phyloP scores from a whole-genome alignment of 2,797 vertebrate species.

The Rhynchotus rufescens region DNA sequence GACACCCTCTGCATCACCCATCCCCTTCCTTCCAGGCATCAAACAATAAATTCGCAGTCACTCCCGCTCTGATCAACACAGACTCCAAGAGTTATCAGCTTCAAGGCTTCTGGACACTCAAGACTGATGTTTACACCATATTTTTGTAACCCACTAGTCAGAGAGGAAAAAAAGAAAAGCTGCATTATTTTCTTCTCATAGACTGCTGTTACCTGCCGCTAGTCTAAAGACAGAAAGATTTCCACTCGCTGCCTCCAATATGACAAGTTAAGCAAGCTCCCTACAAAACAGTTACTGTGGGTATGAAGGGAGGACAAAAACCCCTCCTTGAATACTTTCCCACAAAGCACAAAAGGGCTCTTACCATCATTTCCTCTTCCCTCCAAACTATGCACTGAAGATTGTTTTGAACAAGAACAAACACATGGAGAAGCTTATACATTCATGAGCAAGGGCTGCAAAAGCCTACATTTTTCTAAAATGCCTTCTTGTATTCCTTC shows the following conservation, averaged over 20 bases:
- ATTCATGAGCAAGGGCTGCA: not conserved
- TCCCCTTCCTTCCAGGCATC: not conserved
- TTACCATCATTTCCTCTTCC: not conserved
- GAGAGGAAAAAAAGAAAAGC: not conserved
- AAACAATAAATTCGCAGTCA: not conserved
- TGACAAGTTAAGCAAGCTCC: rapidly evolving
- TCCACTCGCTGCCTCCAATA: not conserved
- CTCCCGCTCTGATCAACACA: not conserved
- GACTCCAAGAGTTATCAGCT: not conserved
- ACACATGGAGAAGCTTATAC: not conserved
- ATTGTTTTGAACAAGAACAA: not conserved
- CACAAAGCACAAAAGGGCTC: not conserved
- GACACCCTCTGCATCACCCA: not conserved
- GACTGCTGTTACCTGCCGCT: not conserved
- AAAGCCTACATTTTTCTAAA: not conserved
- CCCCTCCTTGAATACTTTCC: not conserved
- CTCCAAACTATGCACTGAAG: not conserved
- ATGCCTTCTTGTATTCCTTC: not conserved
- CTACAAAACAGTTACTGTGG: not conserved
- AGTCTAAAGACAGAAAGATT: not conserved
- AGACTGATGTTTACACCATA: not conserved
- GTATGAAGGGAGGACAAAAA: not conserved
- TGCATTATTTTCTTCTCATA: not conserved
- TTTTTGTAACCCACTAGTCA: not conserved
- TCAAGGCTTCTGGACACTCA: not conserved